Evolutionary conservation across 2,113 vertebrate genomes (phyloP), one percentile per base, ranked within the genome.

Genomic region (Corythornis cristatus): DNA sequence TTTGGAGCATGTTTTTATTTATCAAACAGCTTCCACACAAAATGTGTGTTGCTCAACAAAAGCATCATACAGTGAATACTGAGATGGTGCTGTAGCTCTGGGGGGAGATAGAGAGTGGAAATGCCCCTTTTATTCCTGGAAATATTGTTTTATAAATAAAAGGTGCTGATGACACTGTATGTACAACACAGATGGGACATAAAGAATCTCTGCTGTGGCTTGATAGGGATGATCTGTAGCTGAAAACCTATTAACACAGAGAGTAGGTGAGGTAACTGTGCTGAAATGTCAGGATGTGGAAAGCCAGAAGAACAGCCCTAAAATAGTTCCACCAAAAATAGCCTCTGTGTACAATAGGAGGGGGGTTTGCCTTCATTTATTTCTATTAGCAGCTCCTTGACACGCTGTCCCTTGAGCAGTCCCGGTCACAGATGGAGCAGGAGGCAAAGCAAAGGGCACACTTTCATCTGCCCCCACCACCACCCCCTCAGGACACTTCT

Each of bases 271-370:
- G 89, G 95, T 83, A 98, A 97, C 97, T 95, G 95, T 97, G 97
- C 97, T 96, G 78, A 96, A 95, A 90, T 97, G 94, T 97, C 97
- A 97, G 97, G 97, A 97, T 97, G 96, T 94, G 95, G 97, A 90
- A 51, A 93, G 71, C 91, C 93, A 86, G 96, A 92, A 97, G 97
- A 96, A 86, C 93, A 93, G 79, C 56, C 91, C 94, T 97, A 97
- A 97, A 98, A 97, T 97, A 98, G 97, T 90, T 85, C 61, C 88
- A 96, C 94, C 96, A 96, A 95, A 98, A 97, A 97, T 93, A 97
- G 87, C 64, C 80, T 95, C 93, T 90, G 76, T 82, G 90, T 83
- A 92, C 78, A 91, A 90, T 8, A 66, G 64, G 10, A 66, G 33
- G 12, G 71, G 91, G 75, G 75, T 20, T 64, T 29, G 74, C 84